A percentile compares a stretch with the other conserved stretches of the same genome.
These are phyloP conservation scores for Melanogrammus aeglefinus DNA, from an alignment of 2,797 vertebrate genomes.

Conservation along the genomic window DNA sequence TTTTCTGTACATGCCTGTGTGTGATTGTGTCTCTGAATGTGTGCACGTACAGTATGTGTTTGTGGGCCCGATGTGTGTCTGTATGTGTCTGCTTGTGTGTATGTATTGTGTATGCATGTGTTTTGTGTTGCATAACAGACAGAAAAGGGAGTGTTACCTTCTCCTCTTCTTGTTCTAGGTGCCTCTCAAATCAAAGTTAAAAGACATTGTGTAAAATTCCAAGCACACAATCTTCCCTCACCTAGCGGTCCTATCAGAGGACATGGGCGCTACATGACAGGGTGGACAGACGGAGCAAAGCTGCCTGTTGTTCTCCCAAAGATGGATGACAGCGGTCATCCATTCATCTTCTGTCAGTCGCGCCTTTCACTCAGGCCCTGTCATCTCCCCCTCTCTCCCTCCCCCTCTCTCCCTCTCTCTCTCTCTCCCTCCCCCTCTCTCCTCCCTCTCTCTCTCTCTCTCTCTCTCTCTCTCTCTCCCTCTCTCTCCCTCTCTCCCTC, in stretches of 20 bases:
- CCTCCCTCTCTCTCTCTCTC: too few species aligned
- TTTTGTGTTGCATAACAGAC: background rate
- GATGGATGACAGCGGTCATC: constrained; percentile 37
- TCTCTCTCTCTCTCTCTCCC: too few species aligned
- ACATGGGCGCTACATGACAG: background rate
- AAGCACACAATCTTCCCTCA: background rate
- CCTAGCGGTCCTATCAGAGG: background rate
- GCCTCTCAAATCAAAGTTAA: background rate
- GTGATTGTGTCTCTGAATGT: too few species aligned
- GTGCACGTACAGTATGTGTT: too few species aligned
- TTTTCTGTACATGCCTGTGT: too few species aligned
- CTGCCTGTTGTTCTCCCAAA: constrained; percentile 1
- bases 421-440: background rate
- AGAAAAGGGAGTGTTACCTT: background rate
- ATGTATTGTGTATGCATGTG: background rate
- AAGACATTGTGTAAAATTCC: background rate
- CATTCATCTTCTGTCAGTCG: constrained; percentile 40
- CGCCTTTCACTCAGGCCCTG: constrained; percentile 29
- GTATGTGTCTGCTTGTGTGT: background rate
- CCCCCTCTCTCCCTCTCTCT: constrained; percentile 12
- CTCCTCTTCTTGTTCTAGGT: background rate
- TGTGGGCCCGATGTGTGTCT: too few species aligned
- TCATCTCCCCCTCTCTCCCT: constrained; percentile 12
- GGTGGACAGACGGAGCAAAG: background rate
- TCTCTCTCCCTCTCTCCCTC: background rate